A percentile compares a stretch with the other conserved stretches of the same genome.
These are phyloP conservation scores for Phalacrocorax carbo DNA, from an alignment of 2,113 vertebrate genomes.

Conservation along the genomic window DNA sequence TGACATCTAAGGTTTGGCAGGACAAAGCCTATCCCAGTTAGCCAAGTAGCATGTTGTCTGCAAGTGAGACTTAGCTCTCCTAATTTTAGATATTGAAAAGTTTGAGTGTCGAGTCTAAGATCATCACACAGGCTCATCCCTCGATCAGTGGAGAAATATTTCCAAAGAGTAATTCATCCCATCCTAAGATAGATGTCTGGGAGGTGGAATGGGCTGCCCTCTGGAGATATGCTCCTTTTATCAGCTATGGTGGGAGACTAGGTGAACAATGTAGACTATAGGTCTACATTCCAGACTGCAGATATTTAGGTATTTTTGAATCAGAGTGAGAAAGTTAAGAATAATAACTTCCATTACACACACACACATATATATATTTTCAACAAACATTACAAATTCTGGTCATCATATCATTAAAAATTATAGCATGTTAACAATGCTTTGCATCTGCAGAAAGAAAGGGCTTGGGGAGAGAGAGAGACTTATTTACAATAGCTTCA, in stretches of 20 bases:
- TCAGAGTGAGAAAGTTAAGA: neutral
- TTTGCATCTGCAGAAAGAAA: neutral
- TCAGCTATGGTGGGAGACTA: neutral
- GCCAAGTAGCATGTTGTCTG: neutral
- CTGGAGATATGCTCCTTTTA: neutral
- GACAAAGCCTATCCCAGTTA: neutral
- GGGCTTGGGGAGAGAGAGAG: neutral
- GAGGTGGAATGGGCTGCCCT: neutral
- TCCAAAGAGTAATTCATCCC: neutral
- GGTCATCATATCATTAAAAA: neutral
- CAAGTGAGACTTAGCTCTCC: neutral
- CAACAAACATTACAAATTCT: neutral
- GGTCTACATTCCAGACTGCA: neutral
- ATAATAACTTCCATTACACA: neutral
- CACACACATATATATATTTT: neutral
- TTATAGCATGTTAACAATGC: neutral
- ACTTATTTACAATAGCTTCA: neutral
- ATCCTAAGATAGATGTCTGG: neutral
- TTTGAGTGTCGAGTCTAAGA: neutral
- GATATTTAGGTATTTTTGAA: neutral
- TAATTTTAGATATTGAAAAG: neutral
- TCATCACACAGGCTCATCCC: neutral
- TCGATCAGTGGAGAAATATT: neutral
- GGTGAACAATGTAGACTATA: neutral
- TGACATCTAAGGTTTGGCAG: neutral